phyloP scores from a whole-genome alignment of 2,113 vertebrate genomes.

The Balaenoptera acutorostrata region DNA sequence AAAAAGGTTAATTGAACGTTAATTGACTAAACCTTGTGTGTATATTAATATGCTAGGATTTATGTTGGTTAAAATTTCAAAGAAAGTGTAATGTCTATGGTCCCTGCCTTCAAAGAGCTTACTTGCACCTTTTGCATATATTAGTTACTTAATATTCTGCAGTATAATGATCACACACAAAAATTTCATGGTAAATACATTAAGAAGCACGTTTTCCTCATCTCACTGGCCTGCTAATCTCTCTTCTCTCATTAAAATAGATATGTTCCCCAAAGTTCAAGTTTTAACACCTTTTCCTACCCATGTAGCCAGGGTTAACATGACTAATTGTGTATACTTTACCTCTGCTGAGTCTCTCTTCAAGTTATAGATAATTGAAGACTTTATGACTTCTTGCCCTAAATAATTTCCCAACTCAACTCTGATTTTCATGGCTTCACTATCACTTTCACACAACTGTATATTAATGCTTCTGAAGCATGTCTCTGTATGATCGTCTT shows the following conservation, averaged over 20 bases:
- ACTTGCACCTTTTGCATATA: background rate
- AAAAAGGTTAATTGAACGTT: constrained; percentile 8
- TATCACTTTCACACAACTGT: background rate
- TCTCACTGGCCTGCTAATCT: background rate
- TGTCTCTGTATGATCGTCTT: background rate
- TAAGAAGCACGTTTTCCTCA: background rate
- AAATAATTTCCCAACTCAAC: background rate
- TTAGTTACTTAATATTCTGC: background rate
- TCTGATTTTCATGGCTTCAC: background rate
- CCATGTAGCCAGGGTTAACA: background rate
- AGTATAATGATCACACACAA: background rate
- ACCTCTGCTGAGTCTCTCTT: background rate
- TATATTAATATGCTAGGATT: background rate
- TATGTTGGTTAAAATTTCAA: background rate
- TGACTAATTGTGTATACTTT: background rate
- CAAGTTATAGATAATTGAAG: background rate
- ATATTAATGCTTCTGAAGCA: background rate
- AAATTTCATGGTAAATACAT: background rate
- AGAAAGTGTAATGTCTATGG: background rate
- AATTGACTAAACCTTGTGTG: background rate
- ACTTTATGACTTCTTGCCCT: background rate
- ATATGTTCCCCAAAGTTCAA: background rate
- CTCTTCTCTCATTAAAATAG: background rate
- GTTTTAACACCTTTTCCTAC: background rate
- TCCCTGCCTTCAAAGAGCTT: background rate